A percentile compares a stretch with the other conserved stretches of the same genome.
Conservation (phyloP, 2,888 invertebrate species). For the Siphonodentalium dalli region DNA sequence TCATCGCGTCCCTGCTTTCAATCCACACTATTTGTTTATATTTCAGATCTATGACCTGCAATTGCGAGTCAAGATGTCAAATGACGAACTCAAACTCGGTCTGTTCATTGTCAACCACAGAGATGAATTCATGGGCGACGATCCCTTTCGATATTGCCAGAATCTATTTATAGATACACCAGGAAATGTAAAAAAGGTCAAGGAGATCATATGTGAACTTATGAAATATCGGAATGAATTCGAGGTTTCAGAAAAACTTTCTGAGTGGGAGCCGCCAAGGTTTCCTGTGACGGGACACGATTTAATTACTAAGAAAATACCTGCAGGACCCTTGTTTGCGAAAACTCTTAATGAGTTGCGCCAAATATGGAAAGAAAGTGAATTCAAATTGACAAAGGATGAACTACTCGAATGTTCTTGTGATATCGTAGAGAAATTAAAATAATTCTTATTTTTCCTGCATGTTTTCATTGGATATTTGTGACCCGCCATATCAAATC, state of each 20-base stretch:
- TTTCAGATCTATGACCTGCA: conserved; percentile 40
- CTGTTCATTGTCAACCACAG: conserved; percentile 80
- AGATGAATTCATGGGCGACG: conserved; percentile 69
- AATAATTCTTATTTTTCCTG: not conserved
- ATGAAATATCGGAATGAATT: conserved; percentile 80
- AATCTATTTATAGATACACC: conserved; percentile 51
- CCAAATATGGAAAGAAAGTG: conserved; percentile 81
- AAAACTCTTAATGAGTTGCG: conserved; percentile 75
- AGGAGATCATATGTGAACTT: conserved; percentile 78
- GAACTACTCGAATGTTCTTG: conserved; percentile 72
- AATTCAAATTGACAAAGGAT: conserved; percentile 75
- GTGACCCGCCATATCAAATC: too few relatives aligned
- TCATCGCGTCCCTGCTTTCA: too few relatives aligned
- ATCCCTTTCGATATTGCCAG: conserved; percentile 44
- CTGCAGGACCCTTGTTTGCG: conserved; percentile 70
- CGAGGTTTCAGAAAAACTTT: conserved; percentile 73
- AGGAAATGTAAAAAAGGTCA: conserved; percentile 69
- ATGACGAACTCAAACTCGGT: conserved; percentile 82
- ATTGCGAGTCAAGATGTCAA: conserved; percentile 81
- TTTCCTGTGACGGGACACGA: conserved; percentile 84
- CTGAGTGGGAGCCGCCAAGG: conserved; percentile 77
- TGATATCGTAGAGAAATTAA: conserved; percentile 29
- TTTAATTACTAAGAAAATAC: conserved; percentile 69
- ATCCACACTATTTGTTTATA: conserved; percentile 1
- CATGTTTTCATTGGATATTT: too few relatives aligned